Conservation (phyloP, 2,797 vertebrate species). For the Tolypeutes matacus region DNA sequence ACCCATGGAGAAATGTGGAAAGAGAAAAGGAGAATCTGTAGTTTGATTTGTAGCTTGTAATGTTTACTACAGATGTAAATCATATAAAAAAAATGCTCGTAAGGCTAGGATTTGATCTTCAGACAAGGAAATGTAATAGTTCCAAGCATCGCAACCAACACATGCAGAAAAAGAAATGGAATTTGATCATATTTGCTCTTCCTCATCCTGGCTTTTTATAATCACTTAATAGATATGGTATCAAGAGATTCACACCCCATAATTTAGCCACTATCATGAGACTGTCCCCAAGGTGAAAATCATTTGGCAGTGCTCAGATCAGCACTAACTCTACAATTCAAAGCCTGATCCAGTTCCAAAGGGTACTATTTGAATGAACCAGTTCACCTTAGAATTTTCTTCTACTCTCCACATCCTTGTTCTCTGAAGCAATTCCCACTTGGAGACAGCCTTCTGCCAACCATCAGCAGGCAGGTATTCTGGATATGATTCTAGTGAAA, state of each 20-base stretch:
- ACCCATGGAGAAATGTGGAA: accelerated
- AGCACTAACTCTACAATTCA: background rate
- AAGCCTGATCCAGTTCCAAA: accelerated
- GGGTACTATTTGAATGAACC: background rate
- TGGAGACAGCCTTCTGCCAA: background rate
- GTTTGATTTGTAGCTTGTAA: too few species aligned
- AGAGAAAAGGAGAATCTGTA: background rate
- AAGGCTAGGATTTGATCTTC: accelerated
- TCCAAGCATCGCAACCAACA: background rate
- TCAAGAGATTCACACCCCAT: background rate
- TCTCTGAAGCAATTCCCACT: accelerated
- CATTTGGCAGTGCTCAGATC: accelerated
- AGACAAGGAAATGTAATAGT: accelerated
- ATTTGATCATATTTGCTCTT: background rate
- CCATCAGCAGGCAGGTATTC: accelerated
- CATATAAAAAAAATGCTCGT: accelerated
- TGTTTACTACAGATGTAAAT: accelerated
- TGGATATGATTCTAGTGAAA: accelerated
- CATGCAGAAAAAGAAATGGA: background rate
- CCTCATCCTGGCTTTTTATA: background rate
- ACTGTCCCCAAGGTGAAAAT: background rate
- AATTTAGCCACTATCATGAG: too few species aligned
- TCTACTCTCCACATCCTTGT: background rate
- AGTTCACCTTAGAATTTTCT: accelerated
- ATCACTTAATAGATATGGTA: background rate